Percentiles rank a stretch among this genome's conserved stretches.
Conservation (phyloP, 2,797 vertebrate species). For the Moxostoma hubbsi region DNA sequence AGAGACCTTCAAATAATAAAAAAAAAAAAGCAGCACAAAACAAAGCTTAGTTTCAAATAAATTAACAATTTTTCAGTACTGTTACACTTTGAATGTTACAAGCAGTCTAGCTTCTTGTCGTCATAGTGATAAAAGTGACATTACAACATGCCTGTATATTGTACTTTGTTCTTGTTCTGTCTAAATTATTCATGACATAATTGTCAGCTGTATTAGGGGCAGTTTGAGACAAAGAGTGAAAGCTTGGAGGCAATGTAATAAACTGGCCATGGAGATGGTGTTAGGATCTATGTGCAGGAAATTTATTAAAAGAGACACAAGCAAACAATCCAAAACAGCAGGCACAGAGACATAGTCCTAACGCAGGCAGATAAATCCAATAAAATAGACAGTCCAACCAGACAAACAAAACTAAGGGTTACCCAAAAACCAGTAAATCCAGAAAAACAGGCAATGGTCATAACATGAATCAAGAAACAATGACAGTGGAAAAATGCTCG, state of each 20-base stretch:
- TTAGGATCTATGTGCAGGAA: too few relatives aligned
- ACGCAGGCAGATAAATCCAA: too few relatives aligned
- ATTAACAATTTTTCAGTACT: neutral
- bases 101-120: constrained; percentile 23
- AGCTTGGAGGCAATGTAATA: constrained; percentile 30
- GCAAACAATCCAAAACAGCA: too few relatives aligned
- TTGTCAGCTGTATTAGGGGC: constrained; percentile 42
- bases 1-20: neutral
- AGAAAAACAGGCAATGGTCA: too few relatives aligned
- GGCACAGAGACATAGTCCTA: too few relatives aligned
- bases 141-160: constrained; percentile 45
- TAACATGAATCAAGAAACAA: too few relatives aligned
- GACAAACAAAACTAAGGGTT: too few relatives aligned
- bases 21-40: neutral
- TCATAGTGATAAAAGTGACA: constrained; percentile 43
- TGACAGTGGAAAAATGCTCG: too few relatives aligned
- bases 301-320: too few relatives aligned
- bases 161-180: constrained; percentile 48
- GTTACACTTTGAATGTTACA: neutral
- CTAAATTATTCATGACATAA: constrained; percentile 60
- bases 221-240: constrained; percentile 54
- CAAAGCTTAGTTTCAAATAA: neutral
- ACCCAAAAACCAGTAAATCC: too few relatives aligned
- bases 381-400: too few relatives aligned
- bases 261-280: too few relatives aligned